Percentiles rank a stretch among this genome's conserved stretches.
phyloP scores from a whole-genome alignment of 2,113 vertebrate genomes.

The Urocynchramus pylzowi region DNA sequence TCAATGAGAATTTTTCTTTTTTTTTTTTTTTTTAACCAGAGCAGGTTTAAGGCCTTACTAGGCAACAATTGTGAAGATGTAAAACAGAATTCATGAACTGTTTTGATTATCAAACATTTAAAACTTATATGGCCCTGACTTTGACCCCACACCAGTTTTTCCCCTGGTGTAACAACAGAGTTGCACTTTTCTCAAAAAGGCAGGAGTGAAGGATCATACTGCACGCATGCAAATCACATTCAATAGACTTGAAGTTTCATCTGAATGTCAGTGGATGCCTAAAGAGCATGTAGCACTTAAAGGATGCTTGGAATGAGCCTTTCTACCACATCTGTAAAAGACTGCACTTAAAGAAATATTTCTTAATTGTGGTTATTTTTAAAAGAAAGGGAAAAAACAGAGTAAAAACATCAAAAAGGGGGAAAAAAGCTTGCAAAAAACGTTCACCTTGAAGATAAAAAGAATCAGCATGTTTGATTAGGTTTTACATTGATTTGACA shows the following conservation, averaged over 20 bases:
- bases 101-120: conserved; percentile 31
- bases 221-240: conserved; percentile 54
- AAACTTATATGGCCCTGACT: conserved; percentile 53
- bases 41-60: conserved; percentile 63
- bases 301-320: conserved; percentile 32
- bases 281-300: conserved; percentile 35
- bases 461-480: background rate
- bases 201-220: conserved; percentile 41
- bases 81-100: conserved; percentile 14
- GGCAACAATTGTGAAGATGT: conserved; percentile 40
- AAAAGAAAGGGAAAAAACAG: background rate
- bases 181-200: conserved; percentile 45
- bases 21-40: background rate
- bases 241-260: conserved; percentile 34
- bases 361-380: background rate
- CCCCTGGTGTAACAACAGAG: conserved; percentile 38
- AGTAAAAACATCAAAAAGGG: background rate
- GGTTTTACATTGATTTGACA: background rate
- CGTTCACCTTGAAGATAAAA: background rate
- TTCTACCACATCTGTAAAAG: conserved; percentile 13
- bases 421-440: background rate
- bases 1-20: conserved; percentile 42
- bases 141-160: conserved; percentile 49
- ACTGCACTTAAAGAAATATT: conserved; percentile 11
- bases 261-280: conserved; percentile 24